These are phyloP conservation scores for Melanotaenia pygmaea DNA, from an alignment of 2,797 vertebrate species.

Conservation along the genomic window DNA sequence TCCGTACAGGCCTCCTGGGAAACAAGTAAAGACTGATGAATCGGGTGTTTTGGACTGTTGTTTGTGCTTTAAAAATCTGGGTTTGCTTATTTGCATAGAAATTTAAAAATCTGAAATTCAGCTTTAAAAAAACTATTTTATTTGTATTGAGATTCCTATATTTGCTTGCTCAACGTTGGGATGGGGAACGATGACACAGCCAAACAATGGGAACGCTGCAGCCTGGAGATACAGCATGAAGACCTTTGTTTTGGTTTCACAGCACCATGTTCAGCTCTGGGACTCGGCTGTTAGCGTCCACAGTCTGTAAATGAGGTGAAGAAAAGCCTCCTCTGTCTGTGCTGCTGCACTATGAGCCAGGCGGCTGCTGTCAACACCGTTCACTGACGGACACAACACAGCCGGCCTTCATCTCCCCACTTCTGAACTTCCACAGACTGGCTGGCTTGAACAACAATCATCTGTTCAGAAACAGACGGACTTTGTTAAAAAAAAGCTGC, in stretches of 20 bases:
- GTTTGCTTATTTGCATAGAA: too few species aligned
- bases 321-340: conserved; percentile 54
- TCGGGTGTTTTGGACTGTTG: too few species aligned
- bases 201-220: conserved; percentile 39
- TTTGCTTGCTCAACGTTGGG: conserved; percentile 14
- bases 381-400: conserved; percentile 56
- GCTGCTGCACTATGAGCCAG: conserved; percentile 29
- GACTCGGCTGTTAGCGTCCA: conserved; percentile 26
- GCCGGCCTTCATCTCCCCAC: conserved; percentile 46
- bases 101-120: background rate
- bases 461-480: conserved; percentile 44
- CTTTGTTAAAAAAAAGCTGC: conserved; percentile 12
- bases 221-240: conserved; percentile 20
- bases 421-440: conserved; percentile 59
- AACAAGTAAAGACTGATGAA: too few species aligned
- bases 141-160: background rate
- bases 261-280: conserved; percentile 22
- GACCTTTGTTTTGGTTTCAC: conserved; percentile 47
- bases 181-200: conserved; percentile 29
- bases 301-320: conserved; percentile 35
- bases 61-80: too few species aligned
- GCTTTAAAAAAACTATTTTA: background rate
- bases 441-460: conserved; percentile 50
- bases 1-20: too few species aligned
- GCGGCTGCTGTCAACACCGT: conserved; percentile 46